Evolutionary conservation across 2,797 vertebrate genomes (phyloP).

Genomic region (Hoplostethus atlanticus): DNA sequence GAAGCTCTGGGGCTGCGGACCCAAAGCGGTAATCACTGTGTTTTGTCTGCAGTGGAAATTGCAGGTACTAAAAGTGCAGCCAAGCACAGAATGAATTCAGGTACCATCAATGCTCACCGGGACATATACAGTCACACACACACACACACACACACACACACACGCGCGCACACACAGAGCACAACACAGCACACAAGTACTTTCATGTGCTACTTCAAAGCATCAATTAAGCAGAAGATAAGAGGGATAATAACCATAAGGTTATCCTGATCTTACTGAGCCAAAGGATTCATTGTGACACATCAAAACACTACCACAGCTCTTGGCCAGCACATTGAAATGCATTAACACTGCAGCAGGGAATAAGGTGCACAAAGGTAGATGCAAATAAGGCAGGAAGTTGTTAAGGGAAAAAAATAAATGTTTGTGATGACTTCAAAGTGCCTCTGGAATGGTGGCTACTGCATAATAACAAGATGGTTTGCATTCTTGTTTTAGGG

Average conservation of each 20-base stretch:
- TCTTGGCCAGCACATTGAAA: slow-evolving; percentile 57
- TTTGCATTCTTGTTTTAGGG: background rate
- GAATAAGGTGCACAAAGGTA: slow-evolving; percentile 30
- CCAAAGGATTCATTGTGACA: slow-evolving; percentile 70
- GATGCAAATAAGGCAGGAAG: slow-evolving; percentile 59
- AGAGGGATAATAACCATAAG: slow-evolving; percentile 71
- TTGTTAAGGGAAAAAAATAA: slow-evolving; percentile 49
- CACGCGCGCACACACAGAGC: slow-evolving; percentile 14
- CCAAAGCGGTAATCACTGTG: slow-evolving; percentile 73
- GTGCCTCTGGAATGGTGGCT: slow-evolving; percentile 17
- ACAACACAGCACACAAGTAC: slow-evolving; percentile 35
- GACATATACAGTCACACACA: slow-evolving; percentile 1
- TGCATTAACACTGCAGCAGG: slow-evolving; percentile 59
- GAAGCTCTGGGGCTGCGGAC: slow-evolving; percentile 60
- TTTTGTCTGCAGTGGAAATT: slow-evolving; percentile 73
- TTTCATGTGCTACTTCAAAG: slow-evolving; percentile 82
- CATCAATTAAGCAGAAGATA: slow-evolving; percentile 75
- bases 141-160: slow-evolving; percentile 30
- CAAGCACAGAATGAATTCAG: slow-evolving; percentile 57
- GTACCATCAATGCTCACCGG: slow-evolving; percentile 18
- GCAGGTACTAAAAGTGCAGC: slow-evolving; percentile 69
- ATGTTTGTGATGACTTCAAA: slow-evolving; percentile 49
- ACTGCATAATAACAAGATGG: slow-evolving; percentile 9
- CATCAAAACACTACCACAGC: slow-evolving; percentile 69
- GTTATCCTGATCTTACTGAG: slow-evolving; percentile 69